These are phyloP conservation scores for Synergus laeviventris DNA, from an alignment of 2,888 invertebrate genomes.

Conservation along the genomic window DNA sequence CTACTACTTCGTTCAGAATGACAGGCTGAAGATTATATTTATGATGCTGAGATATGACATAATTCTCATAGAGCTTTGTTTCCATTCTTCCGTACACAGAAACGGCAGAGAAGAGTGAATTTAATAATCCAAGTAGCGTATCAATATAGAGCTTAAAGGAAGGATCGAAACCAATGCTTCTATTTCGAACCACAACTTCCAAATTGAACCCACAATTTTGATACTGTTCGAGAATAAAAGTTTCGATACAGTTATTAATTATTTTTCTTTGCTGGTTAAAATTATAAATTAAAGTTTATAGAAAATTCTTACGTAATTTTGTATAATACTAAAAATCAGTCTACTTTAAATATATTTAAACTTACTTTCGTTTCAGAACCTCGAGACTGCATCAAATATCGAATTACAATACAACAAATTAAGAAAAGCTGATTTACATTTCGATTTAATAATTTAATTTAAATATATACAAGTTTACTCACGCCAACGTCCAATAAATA, in stretches of 20 bases:
- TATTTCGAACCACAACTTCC: constrained; percentile 79
- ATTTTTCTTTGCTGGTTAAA: neutral
- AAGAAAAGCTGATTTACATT: neutral
- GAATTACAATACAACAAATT: neutral
- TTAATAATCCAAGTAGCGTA: constrained; percentile 83
- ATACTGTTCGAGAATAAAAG: constrained; percentile 76
- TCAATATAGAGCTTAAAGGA: constrained; percentile 85
- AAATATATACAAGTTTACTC: constrained; percentile 62
- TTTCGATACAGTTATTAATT: constrained; percentile 24
- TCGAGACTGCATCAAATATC: constrained; percentile 53
- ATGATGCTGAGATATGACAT: constrained; percentile 61
- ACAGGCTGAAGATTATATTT: constrained; percentile 80
- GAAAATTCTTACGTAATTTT: neutral
- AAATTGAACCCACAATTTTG: constrained; percentile 84
- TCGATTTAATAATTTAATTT: neutral
- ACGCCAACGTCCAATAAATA: constrained; percentile 88
- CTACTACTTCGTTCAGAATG: constrained; percentile 84
- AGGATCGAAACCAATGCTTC: constrained; percentile 84
- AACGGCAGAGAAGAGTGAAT: constrained; percentile 86
- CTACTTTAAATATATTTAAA: neutral
- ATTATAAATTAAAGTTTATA: neutral
- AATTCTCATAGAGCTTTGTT: constrained; percentile 84
- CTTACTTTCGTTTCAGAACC: constrained; percentile 54
- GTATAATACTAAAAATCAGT: neutral
- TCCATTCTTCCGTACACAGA: constrained; percentile 87